Evolutionary conservation across 2,888 invertebrate species (phyloP).

Genomic region (Apamea sordens): DNA sequence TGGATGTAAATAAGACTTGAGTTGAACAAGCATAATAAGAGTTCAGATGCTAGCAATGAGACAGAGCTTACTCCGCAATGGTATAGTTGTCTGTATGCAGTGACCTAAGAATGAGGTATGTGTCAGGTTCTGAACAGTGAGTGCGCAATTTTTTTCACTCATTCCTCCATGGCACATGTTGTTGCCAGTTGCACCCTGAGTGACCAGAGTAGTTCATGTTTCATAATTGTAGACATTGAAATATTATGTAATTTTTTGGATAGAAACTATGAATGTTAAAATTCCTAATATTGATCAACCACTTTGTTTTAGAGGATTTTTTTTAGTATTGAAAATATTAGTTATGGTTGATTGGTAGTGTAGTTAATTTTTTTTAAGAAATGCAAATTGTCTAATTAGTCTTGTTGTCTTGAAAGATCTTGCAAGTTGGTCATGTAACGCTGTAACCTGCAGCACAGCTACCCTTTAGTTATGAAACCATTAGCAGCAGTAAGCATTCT

Average conservation of each 20-base stretch:
- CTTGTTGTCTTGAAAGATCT: not conserved
- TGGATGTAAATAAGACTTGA: not conserved
- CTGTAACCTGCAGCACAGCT: not conserved
- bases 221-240: not conserved
- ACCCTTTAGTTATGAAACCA: not conserved
- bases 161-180: not conserved
- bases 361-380: not conserved
- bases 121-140: not conserved
- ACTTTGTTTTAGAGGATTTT: not conserved
- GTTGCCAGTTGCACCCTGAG: slow-evolving; percentile 20
- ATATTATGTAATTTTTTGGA: not conserved
- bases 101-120: not conserved
- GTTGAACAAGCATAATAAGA: not conserved
- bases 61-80: not conserved
- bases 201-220: slow-evolving; percentile 18
- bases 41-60: not conserved
- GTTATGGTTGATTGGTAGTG: not conserved
- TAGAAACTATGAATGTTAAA: not conserved
- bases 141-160: not conserved
- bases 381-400: not conserved
- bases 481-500: not conserved
- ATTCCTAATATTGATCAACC: not conserved
- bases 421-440: slow-evolving; percentile 11
- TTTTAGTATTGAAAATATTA: not conserved
- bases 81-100: not conserved